These are phyloP conservation scores for Todiramphus saurophagus DNA, from an alignment of 2,113 vertebrate species.

Conservation along the genomic window DNA sequence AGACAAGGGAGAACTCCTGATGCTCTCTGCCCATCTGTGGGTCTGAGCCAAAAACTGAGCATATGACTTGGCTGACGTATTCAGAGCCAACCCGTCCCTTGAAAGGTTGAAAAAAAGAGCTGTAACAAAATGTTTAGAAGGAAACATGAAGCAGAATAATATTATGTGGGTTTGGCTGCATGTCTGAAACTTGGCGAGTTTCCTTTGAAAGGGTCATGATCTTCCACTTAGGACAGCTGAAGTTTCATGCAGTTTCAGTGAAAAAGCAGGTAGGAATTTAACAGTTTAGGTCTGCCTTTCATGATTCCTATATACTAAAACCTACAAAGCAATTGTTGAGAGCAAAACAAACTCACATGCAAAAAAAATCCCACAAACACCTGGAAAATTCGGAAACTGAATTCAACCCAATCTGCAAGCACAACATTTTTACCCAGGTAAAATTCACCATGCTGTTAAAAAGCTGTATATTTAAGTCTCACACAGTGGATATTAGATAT, in stretches of 20 bases:
- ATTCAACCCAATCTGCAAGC: neutral
- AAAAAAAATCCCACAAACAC: neutral
- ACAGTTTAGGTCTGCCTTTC: neutral
- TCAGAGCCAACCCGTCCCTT: neutral
- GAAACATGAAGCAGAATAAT: neutral
- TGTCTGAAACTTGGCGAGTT: neutral
- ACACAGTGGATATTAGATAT: accelerated
- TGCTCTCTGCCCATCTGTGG: neutral
- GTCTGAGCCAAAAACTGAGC: neutral
- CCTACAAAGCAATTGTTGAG: neutral
- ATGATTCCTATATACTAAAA: neutral
- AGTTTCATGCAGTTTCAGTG: neutral
- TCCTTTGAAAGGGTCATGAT: neutral
- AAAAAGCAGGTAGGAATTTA: neutral
- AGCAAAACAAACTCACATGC: neutral
- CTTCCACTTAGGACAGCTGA: neutral
- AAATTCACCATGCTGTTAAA: neutral
- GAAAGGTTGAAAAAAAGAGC: neutral
- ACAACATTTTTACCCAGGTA: neutral
- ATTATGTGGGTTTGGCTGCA: neutral
- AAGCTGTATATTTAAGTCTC: neutral
- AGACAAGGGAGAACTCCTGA: neutral
- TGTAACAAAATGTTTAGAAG: neutral
- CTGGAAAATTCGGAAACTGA: neutral
- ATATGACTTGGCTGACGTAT: neutral